Conservation (phyloP, 2,797 vertebrate species). For the Peromyscus aztecus region DNA sequence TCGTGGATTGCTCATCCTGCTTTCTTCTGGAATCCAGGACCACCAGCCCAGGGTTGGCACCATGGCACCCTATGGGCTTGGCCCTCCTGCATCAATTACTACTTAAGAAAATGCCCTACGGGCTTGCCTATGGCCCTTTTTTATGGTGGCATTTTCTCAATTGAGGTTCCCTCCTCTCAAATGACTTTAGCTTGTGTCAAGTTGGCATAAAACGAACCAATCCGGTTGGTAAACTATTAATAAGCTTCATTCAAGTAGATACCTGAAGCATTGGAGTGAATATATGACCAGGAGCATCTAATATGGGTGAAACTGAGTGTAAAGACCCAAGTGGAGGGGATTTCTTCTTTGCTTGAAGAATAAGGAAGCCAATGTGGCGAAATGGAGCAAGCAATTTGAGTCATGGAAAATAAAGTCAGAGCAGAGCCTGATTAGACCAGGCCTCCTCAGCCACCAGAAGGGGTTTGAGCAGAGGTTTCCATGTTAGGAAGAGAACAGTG, state of each 20-base stretch:
- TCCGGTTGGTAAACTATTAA: neutral
- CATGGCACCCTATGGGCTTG: neutral
- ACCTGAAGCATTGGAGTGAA: neutral
- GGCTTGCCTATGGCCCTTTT: neutral
- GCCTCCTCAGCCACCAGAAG: neutral
- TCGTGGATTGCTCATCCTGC: neutral
- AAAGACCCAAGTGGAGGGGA: neutral
- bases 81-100: neutral
- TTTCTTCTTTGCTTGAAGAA: neutral
- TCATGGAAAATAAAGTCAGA: neutral
- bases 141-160: neutral
- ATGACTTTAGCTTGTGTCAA: neutral
- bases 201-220: neutral
- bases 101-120: neutral
- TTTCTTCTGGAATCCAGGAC: neutral
- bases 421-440: neutral
- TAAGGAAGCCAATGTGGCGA: neutral
- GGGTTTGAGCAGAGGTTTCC: neutral
- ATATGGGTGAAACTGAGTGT: neutral
- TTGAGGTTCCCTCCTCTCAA: neutral
- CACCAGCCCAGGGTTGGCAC: neutral
- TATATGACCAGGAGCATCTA: neutral
- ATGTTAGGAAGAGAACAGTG: neutral
- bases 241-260: neutral
- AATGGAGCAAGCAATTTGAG: neutral